Evolutionary conservation across 2,888 invertebrate genomes (phyloP).

Genomic region (Hirtodrosophila duncani): DNA sequence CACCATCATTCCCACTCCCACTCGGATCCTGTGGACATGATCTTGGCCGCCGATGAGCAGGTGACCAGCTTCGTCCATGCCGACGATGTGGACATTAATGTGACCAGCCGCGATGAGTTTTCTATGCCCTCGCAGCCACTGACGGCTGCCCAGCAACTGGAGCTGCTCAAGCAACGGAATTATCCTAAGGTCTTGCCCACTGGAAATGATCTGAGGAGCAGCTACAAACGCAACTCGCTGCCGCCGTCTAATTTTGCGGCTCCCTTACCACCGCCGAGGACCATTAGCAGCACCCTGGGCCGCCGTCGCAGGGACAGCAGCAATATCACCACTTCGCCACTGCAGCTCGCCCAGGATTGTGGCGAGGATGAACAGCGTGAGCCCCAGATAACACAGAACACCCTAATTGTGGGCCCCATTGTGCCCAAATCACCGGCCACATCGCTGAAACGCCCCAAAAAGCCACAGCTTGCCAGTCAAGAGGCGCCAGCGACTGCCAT

Average conservation of each 20-base stretch:
- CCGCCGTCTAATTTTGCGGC: slow-evolving; percentile 81
- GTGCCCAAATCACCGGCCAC: slow-evolving; percentile 77
- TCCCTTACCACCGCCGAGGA: slow-evolving; percentile 87
- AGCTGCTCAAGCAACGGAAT: slow-evolving; percentile 86
- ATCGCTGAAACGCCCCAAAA: slow-evolving; percentile 44
- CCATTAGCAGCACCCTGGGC: slow-evolving; percentile 84
- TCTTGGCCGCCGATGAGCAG: slow-evolving; percentile 78
- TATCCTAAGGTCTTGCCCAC: slow-evolving; percentile 93
- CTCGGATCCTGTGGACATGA: slow-evolving; percentile 84
- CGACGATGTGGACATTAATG: slow-evolving; percentile 82
- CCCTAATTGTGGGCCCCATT: slow-evolving; percentile 80
- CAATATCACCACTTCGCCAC: slow-evolving; percentile 78
- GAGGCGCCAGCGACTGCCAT: slow-evolving; percentile 6
- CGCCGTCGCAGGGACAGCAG: slow-evolving; percentile 79
- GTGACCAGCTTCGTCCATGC: slow-evolving; percentile 76
- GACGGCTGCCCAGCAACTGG: slow-evolving; percentile 85
- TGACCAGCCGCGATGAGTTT: slow-evolving; percentile 84
- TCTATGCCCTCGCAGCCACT: slow-evolving; percentile 60
- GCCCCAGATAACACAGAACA: slow-evolving; percentile 80
- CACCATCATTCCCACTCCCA: slow-evolving; percentile 82
- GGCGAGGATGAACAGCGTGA: slow-evolving; percentile 77
- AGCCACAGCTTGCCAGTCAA: neutral
- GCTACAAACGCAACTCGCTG: slow-evolving; percentile 73
- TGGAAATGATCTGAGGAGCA: slow-evolving; percentile 42
- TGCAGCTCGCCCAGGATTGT: slow-evolving; percentile 79